Base-by-base conservation (phyloP, 2,797 vertebrate genomes). In the Leptoclinus maculatus region DNA sequence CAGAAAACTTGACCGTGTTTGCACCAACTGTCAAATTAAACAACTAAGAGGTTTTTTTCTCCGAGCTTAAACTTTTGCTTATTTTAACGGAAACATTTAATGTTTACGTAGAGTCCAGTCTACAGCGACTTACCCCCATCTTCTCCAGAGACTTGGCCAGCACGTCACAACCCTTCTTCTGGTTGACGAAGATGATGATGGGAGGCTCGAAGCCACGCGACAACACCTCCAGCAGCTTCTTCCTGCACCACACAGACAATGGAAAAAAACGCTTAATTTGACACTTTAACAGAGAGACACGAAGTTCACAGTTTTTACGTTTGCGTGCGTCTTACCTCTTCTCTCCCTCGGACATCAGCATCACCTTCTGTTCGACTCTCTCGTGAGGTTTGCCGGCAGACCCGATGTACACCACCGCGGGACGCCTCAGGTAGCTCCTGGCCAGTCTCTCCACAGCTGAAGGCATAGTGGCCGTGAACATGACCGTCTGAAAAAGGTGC, bases 401-500 rank as follows among this genome's bases (percentile, higher is more conserved):
- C 58, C 98, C 98, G 11, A 99, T 99, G 94, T 99, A 99, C 1
- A 99, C 98, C 89, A 99, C 98, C 0, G 98, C 98, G 0, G 98
- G 97, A 2, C 98, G 96, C 16, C 98, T 95, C 21, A 99, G 93
- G 91, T 99, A 99, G 89, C 97, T 99, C 80, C 98, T 95, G 68
- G 98, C 98, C 91, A 99, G 92, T 8, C 98, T 94, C 89, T 99
- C 98, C 88, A 99, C 98, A 0, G 98, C 97, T 0, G 98, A 92
- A 0, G 98, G 98, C 98, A 99, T 99, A 12, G 98, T 99, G 66
- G 98, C 98, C 0, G 98, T 99, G 94, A 99, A 99, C 98, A 99
- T 99, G 90, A 99, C 98, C 0, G 98, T 99, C 98, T 99, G 84
- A 1, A 45, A 1, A 45, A 66, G 71, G 65, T n/a, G 73, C 43